Conservation (phyloP, 1,140 invertebrate genomes). For the Drosophila parvula region DNA sequence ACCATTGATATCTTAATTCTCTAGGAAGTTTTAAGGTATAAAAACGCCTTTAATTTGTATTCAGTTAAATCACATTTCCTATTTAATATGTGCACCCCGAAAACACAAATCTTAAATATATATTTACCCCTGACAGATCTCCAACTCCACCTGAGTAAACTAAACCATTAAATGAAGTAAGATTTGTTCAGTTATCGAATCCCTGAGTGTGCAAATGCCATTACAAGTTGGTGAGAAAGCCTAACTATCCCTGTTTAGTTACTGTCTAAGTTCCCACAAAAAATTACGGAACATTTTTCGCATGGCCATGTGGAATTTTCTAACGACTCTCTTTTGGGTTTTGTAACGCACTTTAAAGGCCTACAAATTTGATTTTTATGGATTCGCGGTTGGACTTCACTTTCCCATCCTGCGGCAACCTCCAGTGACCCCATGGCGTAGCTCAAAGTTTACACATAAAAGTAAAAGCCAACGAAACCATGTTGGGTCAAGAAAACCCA, state of each 20-base stretch:
- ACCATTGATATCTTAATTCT: not conserved
- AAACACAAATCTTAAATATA: not conserved
- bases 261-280: constrained; percentile 37
- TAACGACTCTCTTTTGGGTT: constrained; percentile 31
- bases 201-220: constrained; percentile 2
- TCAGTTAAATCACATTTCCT: not conserved
- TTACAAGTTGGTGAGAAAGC: constrained; percentile 24
- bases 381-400: constrained; percentile 24
- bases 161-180: constrained; percentile 3
- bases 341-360: constrained; percentile 34
- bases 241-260: constrained; percentile 20
- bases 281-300: constrained; percentile 37
- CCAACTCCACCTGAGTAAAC: not conserved
- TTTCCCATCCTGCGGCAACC: constrained; percentile 32
- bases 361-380: constrained; percentile 21
- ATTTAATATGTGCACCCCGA: not conserved
- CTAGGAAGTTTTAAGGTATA: not conserved
- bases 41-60: not conserved
- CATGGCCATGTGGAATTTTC: constrained; percentile 44
- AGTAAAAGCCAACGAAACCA: constrained; percentile 59
- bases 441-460: constrained; percentile 52
- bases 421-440: constrained; percentile 11
- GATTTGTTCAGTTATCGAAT: constrained; percentile 35
- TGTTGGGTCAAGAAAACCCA: constrained; percentile 67
- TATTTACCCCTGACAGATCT: not conserved